Conservation (phyloP, 2,113 vertebrate genomes). For the Eurystomus gularis region DNA sequence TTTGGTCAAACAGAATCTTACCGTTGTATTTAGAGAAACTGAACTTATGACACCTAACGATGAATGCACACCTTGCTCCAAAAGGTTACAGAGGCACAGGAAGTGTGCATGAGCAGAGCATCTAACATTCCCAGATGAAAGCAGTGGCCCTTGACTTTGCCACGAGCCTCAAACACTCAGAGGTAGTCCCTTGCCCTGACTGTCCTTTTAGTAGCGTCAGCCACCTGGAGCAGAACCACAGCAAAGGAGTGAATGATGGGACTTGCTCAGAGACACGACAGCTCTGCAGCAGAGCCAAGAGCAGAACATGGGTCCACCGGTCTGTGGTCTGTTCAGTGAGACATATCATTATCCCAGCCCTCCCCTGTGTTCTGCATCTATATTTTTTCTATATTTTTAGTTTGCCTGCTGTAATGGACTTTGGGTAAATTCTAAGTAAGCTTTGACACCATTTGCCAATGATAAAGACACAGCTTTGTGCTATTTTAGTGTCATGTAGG, state of each 20-base stretch:
- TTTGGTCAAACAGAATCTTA: not conserved
- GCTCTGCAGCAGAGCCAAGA: not conserved
- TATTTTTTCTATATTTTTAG: not conserved
- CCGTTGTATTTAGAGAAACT: not conserved
- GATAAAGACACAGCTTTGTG: not conserved
- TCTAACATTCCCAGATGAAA: not conserved
- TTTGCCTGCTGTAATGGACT: not conserved
- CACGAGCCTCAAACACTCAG: not conserved
- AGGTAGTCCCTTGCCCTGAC: not conserved
- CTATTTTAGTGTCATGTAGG: not conserved
- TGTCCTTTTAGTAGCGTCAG: accelerated
- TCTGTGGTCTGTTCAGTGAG: not conserved
- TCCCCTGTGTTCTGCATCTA: not conserved
- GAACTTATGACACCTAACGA: not conserved
- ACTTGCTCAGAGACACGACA: not conserved
- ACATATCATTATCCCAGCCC: accelerated
- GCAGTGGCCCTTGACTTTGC: not conserved
- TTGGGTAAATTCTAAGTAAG: not conserved
- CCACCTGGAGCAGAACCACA: not conserved
- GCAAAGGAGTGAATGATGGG: accelerated
- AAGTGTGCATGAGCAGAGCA: not conserved
- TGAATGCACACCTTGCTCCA: not conserved
- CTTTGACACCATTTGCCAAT: not conserved
- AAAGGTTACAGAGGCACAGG: not conserved
- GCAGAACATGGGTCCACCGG: not conserved